phyloP scores from a whole-genome alignment of 2,888 invertebrate genomes.

The Monoplex corrugatus region DNA sequence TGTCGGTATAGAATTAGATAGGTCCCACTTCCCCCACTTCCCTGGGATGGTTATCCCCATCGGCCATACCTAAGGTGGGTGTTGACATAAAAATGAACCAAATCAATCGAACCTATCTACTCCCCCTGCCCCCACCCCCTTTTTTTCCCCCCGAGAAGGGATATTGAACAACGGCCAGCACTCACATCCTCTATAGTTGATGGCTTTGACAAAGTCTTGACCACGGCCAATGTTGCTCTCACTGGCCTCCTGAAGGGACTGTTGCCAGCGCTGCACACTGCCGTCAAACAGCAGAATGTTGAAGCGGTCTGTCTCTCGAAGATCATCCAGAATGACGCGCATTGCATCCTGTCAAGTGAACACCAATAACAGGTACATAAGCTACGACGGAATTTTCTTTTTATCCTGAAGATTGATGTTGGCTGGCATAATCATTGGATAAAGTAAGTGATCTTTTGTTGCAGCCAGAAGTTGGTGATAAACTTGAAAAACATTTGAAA shows the following conservation, averaged over 20 bases:
- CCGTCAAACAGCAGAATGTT: slow-evolving; percentile 66
- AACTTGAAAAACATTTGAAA: too few relatives aligned
- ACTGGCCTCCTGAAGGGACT: slow-evolving; percentile 59
- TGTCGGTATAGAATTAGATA: too few relatives aligned
- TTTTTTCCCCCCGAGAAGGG: background rate
- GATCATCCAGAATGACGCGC: slow-evolving; percentile 67
- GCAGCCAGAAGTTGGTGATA: too few relatives aligned
- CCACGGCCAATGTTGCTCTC: slow-evolving; percentile 59
- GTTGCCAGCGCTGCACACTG: slow-evolving; percentile 62
- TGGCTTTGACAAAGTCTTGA: slow-evolving; percentile 59
- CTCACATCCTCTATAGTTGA: slow-evolving; percentile 69
- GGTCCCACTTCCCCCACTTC: background rate
- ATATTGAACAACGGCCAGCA: too few relatives aligned
- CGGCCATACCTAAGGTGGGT: too few relatives aligned
- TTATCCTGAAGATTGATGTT: too few relatives aligned
- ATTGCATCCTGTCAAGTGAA: slow-evolving; percentile 62
- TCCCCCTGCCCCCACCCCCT: background rate
- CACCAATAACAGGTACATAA: background rate
- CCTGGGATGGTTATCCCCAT: background rate
- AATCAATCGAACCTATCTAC: too few relatives aligned
- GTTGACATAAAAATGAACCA: too few relatives aligned
- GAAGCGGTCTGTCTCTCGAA: slow-evolving; percentile 69
- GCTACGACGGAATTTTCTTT: too few relatives aligned
- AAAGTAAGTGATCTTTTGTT: too few relatives aligned
- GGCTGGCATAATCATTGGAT: too few relatives aligned